Evolutionary conservation across 1,140 invertebrate genomes (phyloP), one percentile per base, ranked within the genome.

Genomic region (Zaprionus taronus): DNA sequence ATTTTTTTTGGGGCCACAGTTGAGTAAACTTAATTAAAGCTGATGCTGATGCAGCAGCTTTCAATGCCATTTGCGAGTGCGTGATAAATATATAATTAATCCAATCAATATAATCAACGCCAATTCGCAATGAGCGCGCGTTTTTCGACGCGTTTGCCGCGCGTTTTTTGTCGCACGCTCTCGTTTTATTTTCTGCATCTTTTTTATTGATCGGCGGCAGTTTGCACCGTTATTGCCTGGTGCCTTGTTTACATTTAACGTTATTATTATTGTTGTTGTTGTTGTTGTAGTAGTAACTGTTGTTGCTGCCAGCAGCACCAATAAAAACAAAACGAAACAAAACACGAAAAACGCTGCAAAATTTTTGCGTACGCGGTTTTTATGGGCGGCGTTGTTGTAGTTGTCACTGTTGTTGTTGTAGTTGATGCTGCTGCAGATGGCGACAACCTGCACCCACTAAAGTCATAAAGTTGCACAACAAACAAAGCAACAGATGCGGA

Each of bases 171-270:
- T 15, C 28, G 49, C 51, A 0, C 26, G 14, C 26, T 34, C 28
- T 14, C 34, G 9, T 26, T 36, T 5, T 60, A 38, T 28, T 68
- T 20, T 73, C 31, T 26, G 34, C 17, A 11, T 36, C 22, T 47
- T 65, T 47, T 47, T 47, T 72, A 55, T 65, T 44, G 68, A 65
- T 65, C 44, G 22, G 44, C 55, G 26, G 61, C 68, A 38, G 34
- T 60, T 75, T 71, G 60, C 72, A 66, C 55, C 68, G 65, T 76
- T 76, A 66, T 76, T 76, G 24, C 57, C 20, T 22, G n/a, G 0
- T 36, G 36, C 44, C 44, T 49, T 64, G 61, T 24, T 36, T 53
- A 65, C 36, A 71, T 76, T 76, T 17, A 47, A 17, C 41, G 38
- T 36, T 62, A 51, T 36, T 68, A 17, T 51, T 31, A 53, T 53